Base-by-base conservation (phyloP, 2,113 vertebrate species). In the Ptilorrhoa leucosticta region DNA sequence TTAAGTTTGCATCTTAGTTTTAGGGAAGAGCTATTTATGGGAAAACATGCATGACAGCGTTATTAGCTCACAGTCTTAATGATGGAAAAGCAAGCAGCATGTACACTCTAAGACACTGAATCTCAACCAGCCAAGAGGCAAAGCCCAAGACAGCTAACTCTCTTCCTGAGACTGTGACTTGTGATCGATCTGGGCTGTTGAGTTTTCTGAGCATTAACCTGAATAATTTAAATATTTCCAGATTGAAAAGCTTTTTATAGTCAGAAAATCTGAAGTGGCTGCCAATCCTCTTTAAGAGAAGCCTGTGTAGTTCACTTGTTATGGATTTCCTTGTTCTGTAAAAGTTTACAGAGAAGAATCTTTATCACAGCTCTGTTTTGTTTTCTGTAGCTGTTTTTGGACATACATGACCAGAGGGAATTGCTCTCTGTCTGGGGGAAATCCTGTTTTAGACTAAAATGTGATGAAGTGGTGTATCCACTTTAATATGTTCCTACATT, bases 331-430 rank as follows among this genome's bases (percentile, higher is more conserved):
- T 94, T 92, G 30, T 90, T 94, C 51, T 68, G 47, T 93, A 39
- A 50, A 93, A 95, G 63, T 94, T 96, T 93, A 75, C 15, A 20
- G 47, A 73, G 56, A 64, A 69, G 35, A 68, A 60, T 76, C 31
- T 81, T 90, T 86, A 28, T 63, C 56, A 51, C 31, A 56, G 24
- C 7, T 83, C 64, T 77, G 1, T 73, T 96, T 83, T 56, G 9
- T 70, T 90, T 84, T 77, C 69, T 82, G 1, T n/a, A 78, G 20
- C 21, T 56, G 18, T 26, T 81, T 94, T 78, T 71, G 40, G 45
- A 39, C 44, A 33, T 33, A 69, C 7, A 13, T 40, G 47, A 22
- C 27, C 27, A 90, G 39, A 70, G 19, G 8, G 33, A 93, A 57
- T 50, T 77, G 3, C 7, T 30, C 11, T 57, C 47, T 44, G 5